phyloP scores from a whole-genome alignment of 2,888 invertebrate species.

The Schrankia costaestrigalis region DNA sequence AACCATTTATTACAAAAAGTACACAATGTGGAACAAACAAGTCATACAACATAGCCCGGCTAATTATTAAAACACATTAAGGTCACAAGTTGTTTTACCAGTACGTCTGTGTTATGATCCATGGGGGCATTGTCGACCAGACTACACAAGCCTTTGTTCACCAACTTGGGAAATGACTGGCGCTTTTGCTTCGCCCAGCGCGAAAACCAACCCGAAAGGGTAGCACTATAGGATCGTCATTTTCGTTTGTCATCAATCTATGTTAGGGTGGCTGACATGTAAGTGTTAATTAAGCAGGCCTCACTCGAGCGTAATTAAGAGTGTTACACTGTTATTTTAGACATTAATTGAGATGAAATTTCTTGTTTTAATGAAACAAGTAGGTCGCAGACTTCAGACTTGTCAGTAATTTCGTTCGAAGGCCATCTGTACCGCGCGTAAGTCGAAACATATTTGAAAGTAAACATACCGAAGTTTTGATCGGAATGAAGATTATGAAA shows the following conservation, averaged over 20 bases:
- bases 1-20: too few relatives aligned
- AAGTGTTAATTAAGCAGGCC: slow-evolving; percentile 80
- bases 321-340: slow-evolving; percentile 79
- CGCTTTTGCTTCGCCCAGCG: slow-evolving; percentile 58
- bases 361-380: slow-evolving; percentile 71
- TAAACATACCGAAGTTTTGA: slow-evolving; percentile 70
- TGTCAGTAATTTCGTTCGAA: slow-evolving; percentile 63
- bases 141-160: slow-evolving; percentile 61
- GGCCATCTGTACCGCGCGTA: slow-evolving; percentile 59
- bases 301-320: slow-evolving; percentile 79
- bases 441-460: slow-evolving; percentile 54
- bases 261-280: slow-evolving; percentile 77
- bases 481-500: slow-evolving; percentile 66
- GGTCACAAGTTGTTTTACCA: slow-evolving; percentile 57
- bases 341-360: slow-evolving; percentile 80
- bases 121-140: slow-evolving; percentile 51
- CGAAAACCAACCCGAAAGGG: slow-evolving; percentile 61
- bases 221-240: slow-evolving; percentile 71
- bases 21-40: too few relatives aligned
- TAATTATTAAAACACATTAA: slow-evolving; percentile 78
- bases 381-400: slow-evolving; percentile 41
- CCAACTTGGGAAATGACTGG: slow-evolving; percentile 70
- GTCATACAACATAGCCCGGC: too few relatives aligned
- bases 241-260: slow-evolving; percentile 81
- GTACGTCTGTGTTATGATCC: slow-evolving; percentile 57